These are phyloP conservation scores for Artibeus lituratus DNA, from an alignment of 2,797 vertebrate genomes.

Conservation along the genomic window DNA sequence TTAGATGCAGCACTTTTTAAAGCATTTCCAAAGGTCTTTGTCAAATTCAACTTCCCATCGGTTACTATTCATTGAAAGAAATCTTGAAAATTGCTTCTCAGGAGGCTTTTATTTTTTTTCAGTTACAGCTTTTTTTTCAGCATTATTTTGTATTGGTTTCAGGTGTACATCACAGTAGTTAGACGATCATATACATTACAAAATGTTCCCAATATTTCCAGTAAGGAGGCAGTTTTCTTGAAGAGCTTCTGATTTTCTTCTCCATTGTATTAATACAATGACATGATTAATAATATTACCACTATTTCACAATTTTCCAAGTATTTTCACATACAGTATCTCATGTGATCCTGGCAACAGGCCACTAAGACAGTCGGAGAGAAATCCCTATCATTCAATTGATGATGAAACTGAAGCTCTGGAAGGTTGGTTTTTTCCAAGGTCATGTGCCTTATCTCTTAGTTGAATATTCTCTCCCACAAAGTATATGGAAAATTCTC, in stretches of 20 bases:
- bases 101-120: not conserved
- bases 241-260: slow-evolving; percentile 14
- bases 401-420: not conserved
- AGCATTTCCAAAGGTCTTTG: not conserved
- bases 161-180: not conserved
- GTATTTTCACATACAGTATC: not conserved
- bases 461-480: not conserved
- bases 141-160: not conserved
- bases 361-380: not conserved
- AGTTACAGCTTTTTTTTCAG: not conserved
- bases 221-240: not conserved
- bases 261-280: not conserved
- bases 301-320: not conserved
- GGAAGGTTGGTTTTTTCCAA: not conserved
- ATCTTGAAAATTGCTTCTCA: not conserved
- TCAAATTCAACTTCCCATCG: not conserved
- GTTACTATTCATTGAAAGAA: not conserved
- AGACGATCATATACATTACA: not conserved
- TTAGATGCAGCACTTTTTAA: not conserved
- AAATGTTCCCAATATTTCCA: not conserved
- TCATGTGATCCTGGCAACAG: not conserved
- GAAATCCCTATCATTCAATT: not conserved
- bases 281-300: not conserved
- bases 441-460: not conserved
- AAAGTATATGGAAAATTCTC: not conserved